Evolutionary conservation across 2,113 vertebrate species (phyloP), one percentile per base, ranked within the genome.

Genomic region (Procavia capensis): DNA sequence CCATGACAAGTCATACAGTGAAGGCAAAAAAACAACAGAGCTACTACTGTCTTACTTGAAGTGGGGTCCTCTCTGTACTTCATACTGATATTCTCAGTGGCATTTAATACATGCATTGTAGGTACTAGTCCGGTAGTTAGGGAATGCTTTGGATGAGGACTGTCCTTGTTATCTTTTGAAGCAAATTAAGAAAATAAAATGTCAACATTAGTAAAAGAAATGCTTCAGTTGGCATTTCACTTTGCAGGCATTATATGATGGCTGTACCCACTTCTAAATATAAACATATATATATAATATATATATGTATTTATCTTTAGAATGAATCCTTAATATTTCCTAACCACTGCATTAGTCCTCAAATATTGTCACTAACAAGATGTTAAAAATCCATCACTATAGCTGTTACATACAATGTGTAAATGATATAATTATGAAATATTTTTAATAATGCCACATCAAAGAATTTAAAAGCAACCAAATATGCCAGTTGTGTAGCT

Each of bases 81-180:
- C 83, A 89, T 25, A 85, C 61, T 94, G 93, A 97, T 93, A 85
- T 98, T 97, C 89, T 97, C 97, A 64, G 97, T 97, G 79, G 97
- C 97, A 94, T 97, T 97, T 96, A 98, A 85, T 50, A 97, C 93
- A 59, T 96, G 97, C 14, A 25, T 34, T 91, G 96, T 91, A 87
- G 96, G 64, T 78, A 83, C 70, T 82, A 94, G 89, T 89, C 91
- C 70, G 57, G 93, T 88, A 78, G 96, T 82, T 79, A 97, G 86
- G 79, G 94, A 92, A 87, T 14, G 25, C 95, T 97, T 97, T 87
- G 85, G 94, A 87, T 97, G 96, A 93, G 87, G 66, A 74, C 84
- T 97, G 80, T 93, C 89, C 91, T 88, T 95, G 83, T 95, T 96
- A 76, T 96, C 96, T 97, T 97, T 97, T 93, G 92, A 97, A 94